These are phyloP conservation scores for Anas platyrhynchos DNA, from an alignment of 2,113 vertebrate species.

Conservation along the genomic window DNA sequence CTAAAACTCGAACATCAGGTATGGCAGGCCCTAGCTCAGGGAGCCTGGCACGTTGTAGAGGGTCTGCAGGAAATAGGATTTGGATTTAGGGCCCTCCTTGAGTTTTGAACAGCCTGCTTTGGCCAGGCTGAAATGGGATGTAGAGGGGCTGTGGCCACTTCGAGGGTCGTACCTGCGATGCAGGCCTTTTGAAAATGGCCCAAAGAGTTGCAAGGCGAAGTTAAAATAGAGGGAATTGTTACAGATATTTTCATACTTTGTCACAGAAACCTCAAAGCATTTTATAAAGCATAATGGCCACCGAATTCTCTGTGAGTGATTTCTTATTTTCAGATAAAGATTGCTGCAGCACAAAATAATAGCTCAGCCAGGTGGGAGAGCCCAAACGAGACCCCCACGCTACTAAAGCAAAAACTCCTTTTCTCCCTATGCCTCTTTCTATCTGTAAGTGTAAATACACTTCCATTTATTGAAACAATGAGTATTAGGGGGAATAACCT, in stretches of 20 bases:
- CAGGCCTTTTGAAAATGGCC: background rate
- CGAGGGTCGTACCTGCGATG: background rate
- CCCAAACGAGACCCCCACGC: background rate
- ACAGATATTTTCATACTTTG: background rate
- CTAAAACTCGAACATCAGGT: background rate
- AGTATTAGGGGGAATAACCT: background rate
- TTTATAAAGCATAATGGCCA: background rate
- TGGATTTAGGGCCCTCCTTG: background rate
- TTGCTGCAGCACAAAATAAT: background rate
- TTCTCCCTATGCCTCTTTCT: background rate
- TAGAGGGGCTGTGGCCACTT: background rate
- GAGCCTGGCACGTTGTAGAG: background rate
- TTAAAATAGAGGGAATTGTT: background rate
- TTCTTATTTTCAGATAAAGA: background rate
- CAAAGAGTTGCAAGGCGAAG: background rate
- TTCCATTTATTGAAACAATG: background rate
- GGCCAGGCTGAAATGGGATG: background rate
- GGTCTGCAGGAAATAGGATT: background rate
- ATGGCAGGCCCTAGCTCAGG: background rate
- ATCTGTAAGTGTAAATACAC: background rate
- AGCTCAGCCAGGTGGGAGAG: background rate
- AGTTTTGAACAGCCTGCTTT: background rate
- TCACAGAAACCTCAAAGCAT: background rate
- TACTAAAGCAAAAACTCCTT: background rate
- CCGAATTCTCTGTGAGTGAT: background rate